phyloP scores from a whole-genome alignment of 2,797 vertebrate genomes.

The Enteromius paludinosus region DNA sequence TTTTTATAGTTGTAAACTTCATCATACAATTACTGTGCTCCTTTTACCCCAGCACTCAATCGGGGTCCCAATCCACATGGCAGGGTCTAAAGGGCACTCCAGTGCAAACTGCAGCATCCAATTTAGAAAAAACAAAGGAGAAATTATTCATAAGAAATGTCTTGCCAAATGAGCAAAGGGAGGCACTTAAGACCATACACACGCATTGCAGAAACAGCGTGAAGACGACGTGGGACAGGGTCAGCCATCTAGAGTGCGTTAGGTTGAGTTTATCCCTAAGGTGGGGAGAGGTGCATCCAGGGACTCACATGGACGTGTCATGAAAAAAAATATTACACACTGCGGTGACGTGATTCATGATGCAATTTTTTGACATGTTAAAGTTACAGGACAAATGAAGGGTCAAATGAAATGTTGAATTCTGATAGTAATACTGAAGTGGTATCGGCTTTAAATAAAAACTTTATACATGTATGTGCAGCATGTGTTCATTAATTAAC shows the following conservation, averaged over 20 bases:
- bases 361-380: background rate
- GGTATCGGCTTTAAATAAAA: background rate
- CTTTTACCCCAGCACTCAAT: slow-evolving; percentile 67
- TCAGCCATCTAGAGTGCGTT: slow-evolving; percentile 64
- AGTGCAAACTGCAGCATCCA: slow-evolving; percentile 67
- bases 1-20: background rate
- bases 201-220: slow-evolving; percentile 39
- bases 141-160: slow-evolving; percentile 78
- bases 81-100: slow-evolving; percentile 51
- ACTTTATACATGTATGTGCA: slow-evolving; percentile 25
- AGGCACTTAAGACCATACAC: slow-evolving; percentile 65
- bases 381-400: background rate
- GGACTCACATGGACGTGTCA: background rate
- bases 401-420: background rate
- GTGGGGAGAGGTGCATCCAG: background rate
- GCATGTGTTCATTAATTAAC: slow-evolving; percentile 34
- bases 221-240: slow-evolving; percentile 42
- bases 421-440: background rate
- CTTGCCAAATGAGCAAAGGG: slow-evolving; percentile 76
- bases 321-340: background rate
- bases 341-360: background rate
- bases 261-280: slow-evolving; percentile 18
- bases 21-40: background rate
- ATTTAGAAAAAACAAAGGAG: slow-evolving; percentile 80
- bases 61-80: slow-evolving; percentile 61